A percentile compares a stretch with the other conserved stretches of the same genome.
phyloP scores from a whole-genome alignment of 2,113 vertebrate species.

The Malurus cyaneus region DNA sequence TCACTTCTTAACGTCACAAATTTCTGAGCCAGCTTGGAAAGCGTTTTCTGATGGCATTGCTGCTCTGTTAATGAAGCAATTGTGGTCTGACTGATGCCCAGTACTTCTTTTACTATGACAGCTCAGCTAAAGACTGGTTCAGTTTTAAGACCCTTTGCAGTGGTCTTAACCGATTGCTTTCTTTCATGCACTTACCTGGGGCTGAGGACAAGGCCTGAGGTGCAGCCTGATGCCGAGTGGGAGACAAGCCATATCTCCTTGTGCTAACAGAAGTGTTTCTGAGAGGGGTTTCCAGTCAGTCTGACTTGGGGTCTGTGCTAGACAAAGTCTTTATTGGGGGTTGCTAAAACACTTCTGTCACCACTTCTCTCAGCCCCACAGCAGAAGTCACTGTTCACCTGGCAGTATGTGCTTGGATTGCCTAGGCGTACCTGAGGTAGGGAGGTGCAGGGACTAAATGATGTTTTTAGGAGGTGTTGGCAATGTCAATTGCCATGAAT shows the following conservation, averaged over 20 bases:
- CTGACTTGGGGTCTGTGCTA: background rate
- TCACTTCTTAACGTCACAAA: background rate
- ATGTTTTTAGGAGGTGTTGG: background rate
- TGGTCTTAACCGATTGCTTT: rapidly evolving
- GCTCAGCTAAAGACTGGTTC: background rate
- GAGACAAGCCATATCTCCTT: background rate
- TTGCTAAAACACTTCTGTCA: background rate
- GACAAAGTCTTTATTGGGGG: background rate
- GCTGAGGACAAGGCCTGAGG: background rate
- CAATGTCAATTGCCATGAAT: background rate
- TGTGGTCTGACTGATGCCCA: background rate
- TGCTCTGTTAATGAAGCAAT: background rate
- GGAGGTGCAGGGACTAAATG: background rate
- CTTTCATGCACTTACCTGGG: background rate
- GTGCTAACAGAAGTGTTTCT: background rate
- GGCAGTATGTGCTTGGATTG: background rate
- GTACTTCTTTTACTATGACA: background rate
- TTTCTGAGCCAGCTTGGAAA: background rate
- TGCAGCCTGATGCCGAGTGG: background rate
- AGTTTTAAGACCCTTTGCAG: background rate
- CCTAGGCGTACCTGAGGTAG: background rate
- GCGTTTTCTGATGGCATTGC: background rate
- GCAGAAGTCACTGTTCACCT: background rate
- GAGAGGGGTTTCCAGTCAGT: background rate
- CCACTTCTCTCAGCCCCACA: rapidly evolving